Evolutionary conservation across 1,140 invertebrate genomes (phyloP).

Genomic region (Halyomorpha halys): DNA sequence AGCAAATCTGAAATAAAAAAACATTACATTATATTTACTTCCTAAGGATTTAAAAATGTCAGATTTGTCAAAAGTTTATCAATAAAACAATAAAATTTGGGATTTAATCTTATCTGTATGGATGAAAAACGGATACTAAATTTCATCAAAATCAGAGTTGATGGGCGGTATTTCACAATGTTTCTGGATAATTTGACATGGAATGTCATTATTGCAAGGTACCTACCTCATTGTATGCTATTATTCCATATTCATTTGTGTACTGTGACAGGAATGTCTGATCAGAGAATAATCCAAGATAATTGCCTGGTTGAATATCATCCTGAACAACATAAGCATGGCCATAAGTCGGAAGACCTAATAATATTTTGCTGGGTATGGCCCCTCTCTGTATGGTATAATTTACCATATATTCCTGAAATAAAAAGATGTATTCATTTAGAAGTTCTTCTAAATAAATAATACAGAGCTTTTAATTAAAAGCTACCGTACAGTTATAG

Average conservation of each 20-base stretch:
- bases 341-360: constrained; percentile 77
- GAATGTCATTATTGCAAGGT: too few species aligned
- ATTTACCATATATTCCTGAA: constrained; percentile 60
- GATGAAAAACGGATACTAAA: too few species aligned
- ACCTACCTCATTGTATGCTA: constrained; percentile 74
- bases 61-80: too few species aligned
- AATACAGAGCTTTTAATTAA: too few species aligned
- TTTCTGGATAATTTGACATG: too few species aligned
- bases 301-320: constrained; percentile 36
- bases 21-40: constrained; percentile 10
- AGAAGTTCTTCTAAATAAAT: too few species aligned
- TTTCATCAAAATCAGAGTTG: too few species aligned
- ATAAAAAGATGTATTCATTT: constrained; percentile 31
- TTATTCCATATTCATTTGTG: constrained; percentile 67
- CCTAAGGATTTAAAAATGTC: too few species aligned
- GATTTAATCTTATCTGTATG: too few species aligned
- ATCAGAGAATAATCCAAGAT: constrained; percentile 40
- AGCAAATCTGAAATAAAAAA: constrained; percentile 43
- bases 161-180: too few species aligned
- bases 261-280: constrained; percentile 60
- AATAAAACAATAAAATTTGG: too few species aligned
- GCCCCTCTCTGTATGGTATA: constrained; percentile 62
- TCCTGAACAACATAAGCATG: constrained; percentile 54
- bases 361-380: constrained; percentile 59
- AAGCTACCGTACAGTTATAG: too few species aligned